Base-by-base conservation (phyloP, 2,113 vertebrate genomes). In the Garra rufa region DNA sequence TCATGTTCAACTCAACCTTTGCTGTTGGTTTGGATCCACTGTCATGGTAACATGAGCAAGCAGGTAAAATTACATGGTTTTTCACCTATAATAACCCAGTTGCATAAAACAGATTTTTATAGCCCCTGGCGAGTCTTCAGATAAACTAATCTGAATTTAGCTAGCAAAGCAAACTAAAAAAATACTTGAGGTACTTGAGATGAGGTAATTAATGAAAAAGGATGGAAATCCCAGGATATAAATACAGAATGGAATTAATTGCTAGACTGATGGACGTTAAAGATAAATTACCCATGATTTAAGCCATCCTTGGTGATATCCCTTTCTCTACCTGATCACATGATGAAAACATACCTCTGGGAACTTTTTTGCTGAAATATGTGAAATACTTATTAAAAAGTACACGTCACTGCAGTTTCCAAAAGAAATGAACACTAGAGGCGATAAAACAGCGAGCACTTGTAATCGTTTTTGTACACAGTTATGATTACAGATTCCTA, bases 1-100 rank as follows among this genome's bases (percentile, higher is more conserved):
- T 86, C 55, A 38, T 43, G 50, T 28, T 67, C 17, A 10, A 15
- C n/a, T 55, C 26, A 46, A 86, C 70, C 73, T 75, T 67, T 55
- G 41, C 28, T 55, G 26, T 9, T 50, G 65, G 44, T 52, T 63
- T 28, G 26, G 26, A 78, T 69, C 17, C 13, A 41, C 67, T 44
- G 67, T 43, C 52, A 77, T 59, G 50, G 75, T 3, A 77, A 77
- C 75, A 77, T 1, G 52, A 59, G 75, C 50, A 41, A 57, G 75
- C 30, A 24, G 75, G 19, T 57, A 57, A 38, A 38, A 77, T 59
- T 19, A 44, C 14, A 46, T 26, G 21, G 0, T 3, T 44, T 61
- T 41, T 44, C 34, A 28, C 55, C 76, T 26, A 61, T 61, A 63
- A 78, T 78, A 63, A 28, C 61, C 57, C 76, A 24, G 75, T 59